phyloP scores from a whole-genome alignment of 2,113 vertebrate species.

The Smithornis capensis region DNA sequence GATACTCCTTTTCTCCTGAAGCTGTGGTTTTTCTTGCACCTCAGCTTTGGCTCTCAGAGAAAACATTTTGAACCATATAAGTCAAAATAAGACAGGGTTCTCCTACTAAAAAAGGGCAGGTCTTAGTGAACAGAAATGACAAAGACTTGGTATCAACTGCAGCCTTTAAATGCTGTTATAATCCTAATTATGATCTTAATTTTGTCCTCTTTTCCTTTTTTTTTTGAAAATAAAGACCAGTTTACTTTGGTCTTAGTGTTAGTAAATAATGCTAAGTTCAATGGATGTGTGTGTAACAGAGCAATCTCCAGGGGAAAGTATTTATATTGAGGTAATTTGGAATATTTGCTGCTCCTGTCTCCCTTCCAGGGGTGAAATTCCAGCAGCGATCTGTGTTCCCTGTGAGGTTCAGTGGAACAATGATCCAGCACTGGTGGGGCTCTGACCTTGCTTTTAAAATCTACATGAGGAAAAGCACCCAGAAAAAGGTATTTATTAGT shows the following conservation, averaged over 20 bases:
- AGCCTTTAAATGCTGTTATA: neutral
- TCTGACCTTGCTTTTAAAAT: slow-evolving; percentile 85
- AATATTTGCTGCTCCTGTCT: neutral
- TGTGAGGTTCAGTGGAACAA: slow-evolving; percentile 71
- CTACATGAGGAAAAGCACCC: slow-evolving; percentile 79
- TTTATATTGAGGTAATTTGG: neutral
- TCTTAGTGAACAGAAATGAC: neutral
- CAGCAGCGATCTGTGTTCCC: slow-evolving; percentile 86
- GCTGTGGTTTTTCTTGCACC: neutral
- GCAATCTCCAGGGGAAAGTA: neutral
- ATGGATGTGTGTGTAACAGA: neutral
- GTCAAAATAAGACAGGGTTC: neutral
- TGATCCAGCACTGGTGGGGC: slow-evolving; percentile 84
- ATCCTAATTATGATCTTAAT: neutral
- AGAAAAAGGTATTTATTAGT: slow-evolving; percentile 82
- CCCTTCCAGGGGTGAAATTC: slow-evolving; percentile 85
- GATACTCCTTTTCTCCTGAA: neutral
- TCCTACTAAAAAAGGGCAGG: neutral
- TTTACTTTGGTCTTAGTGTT: neutral
- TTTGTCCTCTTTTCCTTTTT: neutral
- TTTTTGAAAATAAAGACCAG: neutral
- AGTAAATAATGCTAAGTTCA: neutral
- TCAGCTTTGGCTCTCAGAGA: neutral
- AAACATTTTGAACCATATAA: neutral
- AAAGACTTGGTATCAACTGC: neutral